Evolutionary conservation across 2,797 vertebrate genomes (phyloP), one percentile per base, ranked within the genome.

Genomic region (Dendrocincla tyrannina): DNA sequence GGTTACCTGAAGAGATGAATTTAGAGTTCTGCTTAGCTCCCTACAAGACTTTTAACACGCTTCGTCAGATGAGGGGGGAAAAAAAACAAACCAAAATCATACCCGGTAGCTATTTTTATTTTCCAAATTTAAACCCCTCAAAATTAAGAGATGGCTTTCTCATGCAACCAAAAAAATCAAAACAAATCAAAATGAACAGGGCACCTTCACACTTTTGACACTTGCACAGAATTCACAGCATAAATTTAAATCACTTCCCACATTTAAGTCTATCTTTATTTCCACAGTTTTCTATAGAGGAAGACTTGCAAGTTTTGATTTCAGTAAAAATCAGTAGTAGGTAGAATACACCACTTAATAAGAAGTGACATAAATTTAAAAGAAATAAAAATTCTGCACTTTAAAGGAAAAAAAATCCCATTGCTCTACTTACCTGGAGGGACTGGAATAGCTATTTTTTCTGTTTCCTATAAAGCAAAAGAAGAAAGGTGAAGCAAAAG

Each of bases 391-490:
- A 24, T n/a, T 18, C 30, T 44, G 5, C n/a, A 64, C 73, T 80
- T 87, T 42, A 33, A 62, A 73, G n/a, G 5, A 46, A 47, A 75
- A 75, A 41, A 75, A 44, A 59, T n/a, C n/a, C 4, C 11, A 53
- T 25, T 60, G 22, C 5, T 85, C n/a, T 52, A 63, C 94, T 81
- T 63, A 96, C 96, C 91, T 35, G 39, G 18, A 91, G 33, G 24
- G 52, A 72, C 23, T 60, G 41, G 32, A 93, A 67, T 58, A 74
- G 42, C 22, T 88, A 3, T 46, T 81, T 81, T 56, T 81, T 86
- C 84, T 44, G 32, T 56, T 81, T 93, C 95, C 95, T 96, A 37
- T 19, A 69, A 86, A 55, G 52, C 10, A 94, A 89, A 88, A 93
- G 10, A 88, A 64, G 17, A 94, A 74, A 92, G 42, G 9, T 82